Conservation (phyloP, 2,113 vertebrate genomes). For the Gymnarchus niloticus region DNA sequence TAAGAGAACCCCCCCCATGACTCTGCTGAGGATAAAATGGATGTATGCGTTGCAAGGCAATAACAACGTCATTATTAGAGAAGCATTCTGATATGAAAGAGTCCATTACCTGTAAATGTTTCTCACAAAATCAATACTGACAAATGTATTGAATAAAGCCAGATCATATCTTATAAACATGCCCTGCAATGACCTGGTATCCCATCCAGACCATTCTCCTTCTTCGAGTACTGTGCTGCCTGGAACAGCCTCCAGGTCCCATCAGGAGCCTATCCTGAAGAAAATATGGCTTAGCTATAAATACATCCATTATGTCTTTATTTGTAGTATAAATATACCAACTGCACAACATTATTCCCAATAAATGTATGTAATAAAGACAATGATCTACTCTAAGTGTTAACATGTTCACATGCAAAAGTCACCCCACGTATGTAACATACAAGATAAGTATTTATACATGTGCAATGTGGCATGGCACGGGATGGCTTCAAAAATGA, state of each 20-base stretch:
- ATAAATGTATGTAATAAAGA: background rate
- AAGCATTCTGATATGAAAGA: background rate
- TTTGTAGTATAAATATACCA: background rate
- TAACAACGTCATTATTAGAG: background rate
- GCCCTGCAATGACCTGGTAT: background rate
- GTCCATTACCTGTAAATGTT: background rate
- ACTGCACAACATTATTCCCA: background rate
- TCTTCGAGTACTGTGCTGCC: no score
- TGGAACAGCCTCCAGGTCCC: no score
- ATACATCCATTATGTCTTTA: background rate
- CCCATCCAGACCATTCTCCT: background rate
- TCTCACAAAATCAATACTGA: background rate
- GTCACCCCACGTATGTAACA: no score
- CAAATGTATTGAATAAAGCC: background rate
- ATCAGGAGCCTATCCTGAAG: no score
- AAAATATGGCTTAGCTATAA: background rate
- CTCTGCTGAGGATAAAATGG: no score
- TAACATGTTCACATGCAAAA: no score
- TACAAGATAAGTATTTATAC: no score
- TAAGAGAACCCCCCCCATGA: no score
- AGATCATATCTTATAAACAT: background rate
- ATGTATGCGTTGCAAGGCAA: background rate
- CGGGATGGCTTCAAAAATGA: no score
- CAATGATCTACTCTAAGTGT: no score
- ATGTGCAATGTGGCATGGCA: no score